Conservation (phyloP, 2,113 vertebrate genomes). For the Pithys albifrons region DNA sequence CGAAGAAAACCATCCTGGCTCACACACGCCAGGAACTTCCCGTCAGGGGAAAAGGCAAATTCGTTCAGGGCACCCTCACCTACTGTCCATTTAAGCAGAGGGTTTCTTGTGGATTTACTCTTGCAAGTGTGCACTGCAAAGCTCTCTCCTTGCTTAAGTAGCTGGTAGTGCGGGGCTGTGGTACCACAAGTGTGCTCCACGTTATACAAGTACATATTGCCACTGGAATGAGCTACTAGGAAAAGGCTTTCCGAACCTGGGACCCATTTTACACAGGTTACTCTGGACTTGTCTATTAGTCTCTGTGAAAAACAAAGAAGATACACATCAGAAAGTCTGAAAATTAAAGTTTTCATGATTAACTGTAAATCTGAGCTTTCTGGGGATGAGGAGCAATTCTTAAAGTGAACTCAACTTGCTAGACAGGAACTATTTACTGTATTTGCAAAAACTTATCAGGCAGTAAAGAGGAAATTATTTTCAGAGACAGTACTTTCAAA, state of each 20-base stretch:
- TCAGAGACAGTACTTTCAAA: background rate
- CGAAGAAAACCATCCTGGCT: conserved; percentile 98
- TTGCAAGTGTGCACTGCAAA: conserved; percentile 98
- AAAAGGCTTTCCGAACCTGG: conserved; percentile 98
- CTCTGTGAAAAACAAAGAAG: conserved; percentile 86
- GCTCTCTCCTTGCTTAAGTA: conserved; percentile 95
- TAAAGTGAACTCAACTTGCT: background rate
- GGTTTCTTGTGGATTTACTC: conserved; percentile 97
- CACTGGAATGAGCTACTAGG: conserved; percentile 96
- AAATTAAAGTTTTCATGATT: background rate
- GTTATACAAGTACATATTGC: conserved; percentile 98
- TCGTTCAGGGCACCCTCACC: conserved; percentile 97
- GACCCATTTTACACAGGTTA: conserved; percentile 98
- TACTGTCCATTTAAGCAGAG: conserved; percentile 96
- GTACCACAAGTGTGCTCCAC: conserved; percentile 97
- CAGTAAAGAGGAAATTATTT: background rate
- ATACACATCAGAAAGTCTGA: conserved; percentile 67
- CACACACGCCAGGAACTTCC: conserved; percentile 94
- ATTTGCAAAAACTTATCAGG: background rate
- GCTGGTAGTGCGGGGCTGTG: conserved; percentile 96
- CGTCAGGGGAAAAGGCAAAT: conserved; percentile 97
- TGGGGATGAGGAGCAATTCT: background rate
- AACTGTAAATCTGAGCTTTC: background rate
- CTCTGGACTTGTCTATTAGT: conserved; percentile 98
- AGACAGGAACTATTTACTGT: background rate